phyloP scores from a whole-genome alignment of 2,888 invertebrate species.

The Chrysotoxum bicinctum region DNA sequence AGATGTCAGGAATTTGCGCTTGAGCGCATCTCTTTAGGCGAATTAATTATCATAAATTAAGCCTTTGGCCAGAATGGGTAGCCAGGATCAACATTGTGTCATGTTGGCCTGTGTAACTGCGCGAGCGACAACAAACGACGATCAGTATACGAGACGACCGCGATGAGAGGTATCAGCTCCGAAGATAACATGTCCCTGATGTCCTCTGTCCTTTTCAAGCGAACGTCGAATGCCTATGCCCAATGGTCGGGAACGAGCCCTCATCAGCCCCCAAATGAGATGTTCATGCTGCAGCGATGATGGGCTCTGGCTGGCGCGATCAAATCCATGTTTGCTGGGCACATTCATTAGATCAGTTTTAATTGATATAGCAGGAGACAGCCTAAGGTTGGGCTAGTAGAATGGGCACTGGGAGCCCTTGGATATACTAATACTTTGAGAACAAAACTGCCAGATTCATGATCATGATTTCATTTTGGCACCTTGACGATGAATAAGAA shows the following conservation, averaged over 20 bases:
- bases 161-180: slow-evolving; percentile 42
- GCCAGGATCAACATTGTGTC: slow-evolving; percentile 70
- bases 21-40: slow-evolving; percentile 73
- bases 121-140: slow-evolving; percentile 39
- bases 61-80: slow-evolving; percentile 67
- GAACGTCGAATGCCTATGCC: slow-evolving; percentile 2
- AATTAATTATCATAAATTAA: slow-evolving; percentile 81
- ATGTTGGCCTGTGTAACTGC: slow-evolving; percentile 60
- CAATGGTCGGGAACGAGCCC: slow-evolving; percentile 18
- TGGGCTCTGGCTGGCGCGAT: slow-evolving; percentile 41
- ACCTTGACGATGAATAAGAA: slow-evolving; percentile 20
- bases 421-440: not conserved
- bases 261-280: slow-evolving; percentile 63
- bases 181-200: slow-evolving; percentile 52
- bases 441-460: slow-evolving; percentile 57
- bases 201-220: slow-evolving; percentile 10
- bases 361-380: slow-evolving; percentile 62
- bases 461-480: slow-evolving; percentile 67
- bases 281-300: slow-evolving; percentile 39
- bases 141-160: slow-evolving; percentile 3
- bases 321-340: slow-evolving; percentile 62
- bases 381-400: not conserved
- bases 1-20: slow-evolving; percentile 45
- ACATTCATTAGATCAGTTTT: slow-evolving; percentile 72
- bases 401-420: slow-evolving; percentile 16